Evolutionary conservation across 37 sponge, comb jelly and placozoan species (phyloP).

Genomic region (Petrosia ficiformis): DNA sequence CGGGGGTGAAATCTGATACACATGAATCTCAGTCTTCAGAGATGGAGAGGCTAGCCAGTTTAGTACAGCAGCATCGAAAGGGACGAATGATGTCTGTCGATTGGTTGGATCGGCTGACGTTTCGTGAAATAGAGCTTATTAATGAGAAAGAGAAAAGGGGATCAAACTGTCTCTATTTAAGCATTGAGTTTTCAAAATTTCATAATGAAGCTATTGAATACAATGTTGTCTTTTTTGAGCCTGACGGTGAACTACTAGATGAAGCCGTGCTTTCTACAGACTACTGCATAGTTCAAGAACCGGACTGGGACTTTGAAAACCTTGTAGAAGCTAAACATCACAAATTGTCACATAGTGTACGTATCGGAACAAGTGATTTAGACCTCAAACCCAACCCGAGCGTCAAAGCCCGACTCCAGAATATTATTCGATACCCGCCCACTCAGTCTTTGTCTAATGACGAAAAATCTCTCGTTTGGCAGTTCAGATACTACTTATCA

Average conservation of each 20-base stretch:
- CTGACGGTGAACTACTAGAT: constrained; percentile 45
- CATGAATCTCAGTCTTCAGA: constrained; percentile 43
- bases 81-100: constrained; percentile 90
- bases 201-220: constrained; percentile 68
- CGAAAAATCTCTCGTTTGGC: constrained; percentile 92
- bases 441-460: constrained; percentile 65
- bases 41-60: constrained; percentile 66
- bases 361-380: constrained; percentile 66
- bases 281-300: constrained; percentile 60
- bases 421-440: constrained; percentile 81
- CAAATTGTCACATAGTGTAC: constrained; percentile 76
- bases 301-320: constrained; percentile 84
- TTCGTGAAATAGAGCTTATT: constrained; percentile 89
- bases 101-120: constrained; percentile 94
- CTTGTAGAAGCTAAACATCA: constrained; percentile 93
- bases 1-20: constrained; percentile 49
- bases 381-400: constrained; percentile 76
- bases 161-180: constrained; percentile 77
- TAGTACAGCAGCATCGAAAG: constrained; percentile 85
- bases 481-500: constrained; percentile 87
- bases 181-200: constrained; percentile 86
- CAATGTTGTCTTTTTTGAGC: constrained; percentile 75
- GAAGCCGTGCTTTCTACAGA: constrained; percentile 25
- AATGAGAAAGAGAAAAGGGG: constrained; percentile 87
- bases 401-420: constrained; percentile 47